Percentiles rank a stretch among this genome's conserved stretches.
phyloP scores from a whole-genome alignment of 2,888 invertebrate species.

The Oligia latruncula region DNA sequence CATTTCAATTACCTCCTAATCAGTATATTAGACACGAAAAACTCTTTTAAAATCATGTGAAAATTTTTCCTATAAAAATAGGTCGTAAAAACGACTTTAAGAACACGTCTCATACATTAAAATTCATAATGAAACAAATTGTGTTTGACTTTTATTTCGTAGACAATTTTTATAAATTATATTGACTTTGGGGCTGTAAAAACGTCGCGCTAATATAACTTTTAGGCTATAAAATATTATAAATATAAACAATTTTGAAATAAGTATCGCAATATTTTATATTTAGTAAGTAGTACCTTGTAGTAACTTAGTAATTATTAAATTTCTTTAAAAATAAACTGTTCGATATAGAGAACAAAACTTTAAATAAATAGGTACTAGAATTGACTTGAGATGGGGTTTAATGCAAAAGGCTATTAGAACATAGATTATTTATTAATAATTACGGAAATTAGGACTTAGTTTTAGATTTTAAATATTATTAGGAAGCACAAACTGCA shows the following conservation, averaged over 20 bases:
- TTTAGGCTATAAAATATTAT: neutral
- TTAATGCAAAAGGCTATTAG: too few relatives aligned
- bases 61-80: constrained; percentile 26
- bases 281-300: neutral
- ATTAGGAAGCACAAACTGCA: too few relatives aligned
- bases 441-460: too few relatives aligned
- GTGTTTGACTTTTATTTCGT: constrained; percentile 33
- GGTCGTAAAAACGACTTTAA: constrained; percentile 16
- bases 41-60: constrained; percentile 13
- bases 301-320: too few relatives aligned
- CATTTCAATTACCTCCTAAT: neutral
- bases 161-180: constrained; percentile 1
- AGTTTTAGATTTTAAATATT: too few relatives aligned
- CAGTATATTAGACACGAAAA: neutral
- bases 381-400: too few relatives aligned
- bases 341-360: too few relatives aligned
- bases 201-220: neutral
- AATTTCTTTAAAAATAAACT: neutral
- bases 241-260: neutral
- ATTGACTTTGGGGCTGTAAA: neutral
- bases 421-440: too few relatives aligned
- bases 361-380: too few relatives aligned
- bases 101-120: constrained; percentile 32
- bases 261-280: neutral
- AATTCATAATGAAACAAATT: constrained; percentile 38